Conservation (phyloP, 2,113 vertebrate species). For the Pithys albifrons region DNA sequence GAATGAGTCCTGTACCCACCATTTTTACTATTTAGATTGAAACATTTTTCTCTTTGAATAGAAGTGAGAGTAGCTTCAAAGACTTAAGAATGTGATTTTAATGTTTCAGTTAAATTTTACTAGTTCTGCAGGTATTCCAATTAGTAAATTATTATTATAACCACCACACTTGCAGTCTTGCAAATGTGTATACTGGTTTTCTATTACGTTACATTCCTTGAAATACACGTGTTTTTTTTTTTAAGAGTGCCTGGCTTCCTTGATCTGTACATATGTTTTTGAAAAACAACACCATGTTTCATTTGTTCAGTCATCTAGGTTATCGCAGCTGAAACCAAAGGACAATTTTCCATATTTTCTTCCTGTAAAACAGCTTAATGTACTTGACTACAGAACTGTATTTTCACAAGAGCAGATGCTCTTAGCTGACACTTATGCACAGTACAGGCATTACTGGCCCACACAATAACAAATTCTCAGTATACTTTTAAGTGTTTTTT, state of each 20-base stretch:
- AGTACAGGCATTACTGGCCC: neutral
- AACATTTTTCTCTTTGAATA: neutral
- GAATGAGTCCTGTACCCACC: neutral
- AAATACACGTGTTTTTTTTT: neutral
- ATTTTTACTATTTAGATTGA: neutral
- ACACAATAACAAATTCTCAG: neutral
- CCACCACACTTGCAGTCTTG: neutral
- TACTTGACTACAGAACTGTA: neutral
- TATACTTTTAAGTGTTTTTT: neutral
- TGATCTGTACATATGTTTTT: neutral
- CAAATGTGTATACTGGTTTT: neutral
- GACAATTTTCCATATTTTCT: neutral
- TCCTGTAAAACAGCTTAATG: neutral
- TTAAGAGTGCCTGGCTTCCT: neutral
- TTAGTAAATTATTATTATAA: neutral
- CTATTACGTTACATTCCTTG: neutral
- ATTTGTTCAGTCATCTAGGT: neutral
- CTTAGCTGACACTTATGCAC: neutral
- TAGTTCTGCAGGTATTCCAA: neutral
- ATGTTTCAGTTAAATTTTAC: neutral
- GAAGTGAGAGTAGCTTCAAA: neutral
- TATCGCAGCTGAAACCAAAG: neutral
- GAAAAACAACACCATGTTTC: neutral
- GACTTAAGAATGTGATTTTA: neutral
- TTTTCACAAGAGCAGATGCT: neutral